A percentile compares a stretch with the other conserved stretches of the same genome.
Conservation (phyloP, 2,888 invertebrate species). For the Meandrusa payeni region DNA sequence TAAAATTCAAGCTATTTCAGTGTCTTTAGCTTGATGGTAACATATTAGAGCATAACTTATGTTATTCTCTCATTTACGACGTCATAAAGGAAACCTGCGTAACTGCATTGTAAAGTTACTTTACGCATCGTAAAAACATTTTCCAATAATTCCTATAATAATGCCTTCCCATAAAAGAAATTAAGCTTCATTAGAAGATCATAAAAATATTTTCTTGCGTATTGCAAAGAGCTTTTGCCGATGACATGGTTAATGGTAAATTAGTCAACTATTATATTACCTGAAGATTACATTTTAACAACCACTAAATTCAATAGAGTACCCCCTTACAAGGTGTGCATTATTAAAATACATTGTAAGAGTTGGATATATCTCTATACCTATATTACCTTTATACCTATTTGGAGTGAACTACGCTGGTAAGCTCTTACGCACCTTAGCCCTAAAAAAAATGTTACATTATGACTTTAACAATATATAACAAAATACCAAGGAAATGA, state of each 20-base stretch:
- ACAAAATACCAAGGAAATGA: no score
- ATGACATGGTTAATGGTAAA: conserved; percentile 16
- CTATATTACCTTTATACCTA: no score
- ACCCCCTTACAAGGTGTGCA: neutral
- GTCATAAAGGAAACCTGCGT: conserved; percentile 11
- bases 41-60: conserved; percentile 9
- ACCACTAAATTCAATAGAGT: conserved; percentile 7
- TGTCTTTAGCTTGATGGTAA: conserved; percentile 4
- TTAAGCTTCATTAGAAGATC: conserved; percentile 13
- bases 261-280: neutral
- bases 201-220: conserved; percentile 17
- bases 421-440: no score
- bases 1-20: conserved; percentile 1
- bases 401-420: no score
- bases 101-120: conserved; percentile 9
- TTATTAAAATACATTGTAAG: no score
- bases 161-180: conserved; percentile 12
- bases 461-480: no score
- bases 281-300: conserved; percentile 10
- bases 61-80: conserved; percentile 10
- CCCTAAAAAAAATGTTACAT: no score
- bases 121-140: conserved; percentile 12
- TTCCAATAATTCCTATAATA: conserved; percentile 13
- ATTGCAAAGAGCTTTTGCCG: conserved; percentile 6
- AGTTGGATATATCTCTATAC: no score